phyloP scores from a whole-genome alignment of 2,113 vertebrate genomes.

The Pterocles gutturalis region DNA sequence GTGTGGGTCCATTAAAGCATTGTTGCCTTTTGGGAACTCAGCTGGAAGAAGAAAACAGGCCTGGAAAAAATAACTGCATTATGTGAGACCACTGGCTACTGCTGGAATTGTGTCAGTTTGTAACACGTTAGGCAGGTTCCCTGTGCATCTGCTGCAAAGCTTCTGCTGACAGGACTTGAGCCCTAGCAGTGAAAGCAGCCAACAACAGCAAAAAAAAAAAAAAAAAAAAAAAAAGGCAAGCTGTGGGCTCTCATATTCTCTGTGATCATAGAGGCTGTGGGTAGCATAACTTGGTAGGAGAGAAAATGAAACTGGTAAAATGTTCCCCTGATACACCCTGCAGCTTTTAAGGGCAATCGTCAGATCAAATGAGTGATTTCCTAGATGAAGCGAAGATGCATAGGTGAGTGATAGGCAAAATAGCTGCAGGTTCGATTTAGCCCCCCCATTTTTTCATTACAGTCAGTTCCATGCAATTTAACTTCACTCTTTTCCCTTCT shows the following conservation, averaged over 20 bases:
- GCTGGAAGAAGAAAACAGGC: conserved; percentile 62
- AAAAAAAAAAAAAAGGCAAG: not conserved
- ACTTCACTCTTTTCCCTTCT: not conserved
- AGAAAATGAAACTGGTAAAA: not conserved
- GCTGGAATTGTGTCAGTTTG: conserved; percentile 30
- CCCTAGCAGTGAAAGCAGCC: not conserved
- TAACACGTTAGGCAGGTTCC: conserved; percentile 37
- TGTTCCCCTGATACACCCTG: not conserved
- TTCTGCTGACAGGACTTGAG: conserved; percentile 40
- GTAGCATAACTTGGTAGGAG: not conserved
- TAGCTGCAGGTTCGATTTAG: not conserved
- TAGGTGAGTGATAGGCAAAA: not conserved
- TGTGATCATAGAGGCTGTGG: not conserved
- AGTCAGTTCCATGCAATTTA: not conserved
- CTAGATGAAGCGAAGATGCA: not conserved
- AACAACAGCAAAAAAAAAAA: not conserved
- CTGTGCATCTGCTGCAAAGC: not conserved
- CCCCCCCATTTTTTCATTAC: not conserved
- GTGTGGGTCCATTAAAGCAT: conserved; percentile 42
- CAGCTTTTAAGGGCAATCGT: not conserved
- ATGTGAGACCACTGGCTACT: conserved; percentile 44
- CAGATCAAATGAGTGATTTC: not conserved
- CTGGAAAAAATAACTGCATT: conserved; percentile 54
- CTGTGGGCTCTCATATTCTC: not conserved
- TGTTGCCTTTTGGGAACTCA: conserved; percentile 60